Base-by-base conservation (phyloP, 2,113 vertebrate species). In the Rhinogobius similis region DNA sequence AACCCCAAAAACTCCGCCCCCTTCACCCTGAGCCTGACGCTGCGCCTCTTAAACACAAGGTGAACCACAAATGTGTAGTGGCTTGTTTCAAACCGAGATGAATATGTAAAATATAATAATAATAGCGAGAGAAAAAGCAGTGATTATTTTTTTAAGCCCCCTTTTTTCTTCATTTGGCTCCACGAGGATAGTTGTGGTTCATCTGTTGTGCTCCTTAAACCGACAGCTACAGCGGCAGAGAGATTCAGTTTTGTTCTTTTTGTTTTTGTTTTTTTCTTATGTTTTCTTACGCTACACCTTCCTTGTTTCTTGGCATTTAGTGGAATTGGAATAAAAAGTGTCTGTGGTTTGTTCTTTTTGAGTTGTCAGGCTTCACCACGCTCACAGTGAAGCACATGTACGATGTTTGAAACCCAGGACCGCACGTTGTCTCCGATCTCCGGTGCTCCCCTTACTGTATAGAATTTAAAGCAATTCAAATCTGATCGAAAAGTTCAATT, bases 31-130 rank as follows among this genome's bases (percentile, higher is more conserved):
- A 98, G 94, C 94, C 94, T 92, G 89, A 90, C 74, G 76, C 88
- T n/a, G 92, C 89, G 88, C 96, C 95, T 91, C 93, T 96, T 98
- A 96, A 96, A 92, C 96, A 98, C 95, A 97, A 99, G 98, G 97
- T 99, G 98, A 99, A 95, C 96, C 95, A 97, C 97, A 97, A 92
- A 95, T 94, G 94, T 96, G 94, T 98, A 98, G 95, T 96, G 96
- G 93, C 94, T 90, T 96, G 96, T 95, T 94, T 93, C 95, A 93
- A 82, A 84, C 18, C 18, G 20, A 50, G 46, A 21, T 52, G 79
- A 66, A 62, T 88, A 71, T 43, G 65, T 63, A 80, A 38, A 78
- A 26, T 11, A 10, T 82, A 73, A 72, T 65, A 73, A 72, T 65
- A 69, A 86, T 52, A 55, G 67, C 64, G 81, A 80, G 79, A 70